Base-by-base conservation (phyloP, 2,888 invertebrate genomes). In the Chymomyza amoena region DNA sequence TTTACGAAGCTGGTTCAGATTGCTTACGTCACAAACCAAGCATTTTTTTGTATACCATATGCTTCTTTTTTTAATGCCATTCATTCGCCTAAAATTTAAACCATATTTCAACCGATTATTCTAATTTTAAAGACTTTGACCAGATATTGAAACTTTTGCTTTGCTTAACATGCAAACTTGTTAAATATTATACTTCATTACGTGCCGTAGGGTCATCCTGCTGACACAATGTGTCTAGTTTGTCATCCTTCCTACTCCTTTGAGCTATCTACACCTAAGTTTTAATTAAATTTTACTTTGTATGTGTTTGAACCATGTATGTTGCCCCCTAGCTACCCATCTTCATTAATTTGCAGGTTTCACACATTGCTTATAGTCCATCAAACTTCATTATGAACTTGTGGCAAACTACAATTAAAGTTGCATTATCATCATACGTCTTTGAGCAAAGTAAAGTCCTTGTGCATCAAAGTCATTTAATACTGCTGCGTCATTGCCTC, bases 401-500 rank as follows among this genome's bases (percentile, higher is more conserved):
- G 54, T 54, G 54, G 54, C 54, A 16, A 54, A 54, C 54, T 45
- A 45, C 39, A 54, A 54, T 20, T 54, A 54, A 16, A 54, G 54
- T 54, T n/a, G 54, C 54, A n/a, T 16, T 16, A 20, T 18, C 18
- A 16, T 54, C 15, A 20, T 54, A 13, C 18, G 7, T 54, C 54
- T 13, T 54, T 20, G 39, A 20, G 18, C 36, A n/a, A 15, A 25
- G 25, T 25, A 39, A 1, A 73, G 72, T 73, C 62, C 0, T 54
- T 66, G 69, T 68, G 72, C 80, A 70, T 78, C 76, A 81, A 82
- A 84, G 81, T 56, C 77, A 68, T 81, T 81, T 15, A n/a, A 7
- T 18, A 20, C 28, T 16, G 54, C 15, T 20, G 63, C 64, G 36
- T 57, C 67, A 69, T 73, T 81, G 84, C 81, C 79, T 85, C 86